These are phyloP conservation scores for Stegana nigrithorax DNA, from an alignment of 2,888 invertebrate genomes.

Conservation along the genomic window DNA sequence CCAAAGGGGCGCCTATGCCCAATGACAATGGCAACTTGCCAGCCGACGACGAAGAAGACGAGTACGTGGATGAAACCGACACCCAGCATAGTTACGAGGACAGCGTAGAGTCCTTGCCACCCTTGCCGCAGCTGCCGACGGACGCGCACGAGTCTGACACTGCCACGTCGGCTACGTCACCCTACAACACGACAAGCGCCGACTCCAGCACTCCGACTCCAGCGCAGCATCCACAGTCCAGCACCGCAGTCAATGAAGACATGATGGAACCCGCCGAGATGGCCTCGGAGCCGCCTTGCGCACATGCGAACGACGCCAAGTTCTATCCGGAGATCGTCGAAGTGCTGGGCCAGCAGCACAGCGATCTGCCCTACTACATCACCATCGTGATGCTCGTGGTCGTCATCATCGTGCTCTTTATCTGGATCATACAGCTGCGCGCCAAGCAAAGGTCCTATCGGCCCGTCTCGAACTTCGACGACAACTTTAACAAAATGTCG, in stretches of 20 bases:
- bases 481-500: slow-evolving; percentile 59
- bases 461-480: slow-evolving; percentile 65
- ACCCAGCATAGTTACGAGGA: too few relatives aligned
- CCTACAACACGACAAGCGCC: slow-evolving; percentile 7
- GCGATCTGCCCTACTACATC: slow-evolving; percentile 16
- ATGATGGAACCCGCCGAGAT: too few relatives aligned
- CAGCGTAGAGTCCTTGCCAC: slow-evolving; percentile 6
- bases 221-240: neutral
- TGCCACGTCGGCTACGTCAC: neutral
- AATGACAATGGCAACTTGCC: slow-evolving; percentile 39
- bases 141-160: too few relatives aligned
- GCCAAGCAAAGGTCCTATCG: slow-evolving; percentile 66
- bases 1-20: slow-evolving; percentile 58
- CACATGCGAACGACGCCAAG: slow-evolving; percentile 23
- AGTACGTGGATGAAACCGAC: slow-evolving; percentile 12
- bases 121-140: too few relatives aligned
- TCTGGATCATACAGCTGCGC: slow-evolving; percentile 49
- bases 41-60: slow-evolving; percentile 44
- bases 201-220: slow-evolving; percentile 5
- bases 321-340: slow-evolving; percentile 55
- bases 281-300: slow-evolving; percentile 24
- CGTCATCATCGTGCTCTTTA: slow-evolving; percentile 35
- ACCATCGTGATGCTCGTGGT: slow-evolving; percentile 36
- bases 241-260: slow-evolving; percentile 21
- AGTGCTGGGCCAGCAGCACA: slow-evolving; percentile 43